Percentiles rank a stretch among this genome's conserved stretches.
Evolutionary conservation across 2,888 invertebrate species (phyloP).

Genomic region (Allophyes oxyacanthae): DNA sequence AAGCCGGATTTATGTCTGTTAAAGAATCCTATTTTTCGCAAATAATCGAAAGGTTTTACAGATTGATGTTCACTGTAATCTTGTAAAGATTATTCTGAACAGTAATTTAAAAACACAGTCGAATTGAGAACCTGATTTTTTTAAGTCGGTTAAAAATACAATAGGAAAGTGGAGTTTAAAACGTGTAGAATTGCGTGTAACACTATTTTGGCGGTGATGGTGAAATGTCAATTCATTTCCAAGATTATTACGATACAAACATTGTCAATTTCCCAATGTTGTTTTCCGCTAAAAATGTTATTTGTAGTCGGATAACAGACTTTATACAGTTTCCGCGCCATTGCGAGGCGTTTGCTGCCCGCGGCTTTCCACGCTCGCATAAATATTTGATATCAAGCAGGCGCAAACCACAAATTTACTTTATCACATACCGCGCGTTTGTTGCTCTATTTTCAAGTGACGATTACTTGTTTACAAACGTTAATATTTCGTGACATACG

Average conservation of each 20-base stretch:
- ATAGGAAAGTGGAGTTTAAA: slow-evolving; percentile 31
- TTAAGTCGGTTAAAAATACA: no score
- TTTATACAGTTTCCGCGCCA: slow-evolving; percentile 67
- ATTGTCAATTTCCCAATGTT: slow-evolving; percentile 58
- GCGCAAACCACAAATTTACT: slow-evolving; percentile 69
- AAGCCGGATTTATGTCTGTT: slow-evolving; percentile 59
- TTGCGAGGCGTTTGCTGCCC: slow-evolving; percentile 61
- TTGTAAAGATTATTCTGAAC: slow-evolving; percentile 23
- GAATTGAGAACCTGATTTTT: slow-evolving; percentile 39
- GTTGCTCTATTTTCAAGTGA: slow-evolving; percentile 61
- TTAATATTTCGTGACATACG: slow-evolving; percentile 47
- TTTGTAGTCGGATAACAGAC: slow-evolving; percentile 70
- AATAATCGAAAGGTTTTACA: slow-evolving; percentile 41
- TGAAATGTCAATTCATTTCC: slow-evolving; percentile 49
- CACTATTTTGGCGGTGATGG: slow-evolving; percentile 33
- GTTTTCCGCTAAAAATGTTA: slow-evolving; percentile 69
- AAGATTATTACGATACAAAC: slow-evolving; percentile 45
- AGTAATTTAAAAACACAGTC: not conserved
- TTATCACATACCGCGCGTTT: slow-evolving; percentile 59
- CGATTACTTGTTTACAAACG: slow-evolving; percentile 62
- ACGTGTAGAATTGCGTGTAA: slow-evolving; percentile 32
- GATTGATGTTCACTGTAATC: slow-evolving; percentile 27
- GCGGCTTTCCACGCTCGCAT: slow-evolving; percentile 64
- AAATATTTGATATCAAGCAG: slow-evolving; percentile 77
- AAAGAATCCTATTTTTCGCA: slow-evolving; percentile 62